Evolutionary conservation across 2,888 invertebrate species (phyloP).

Genomic region (Protonemura montana): DNA sequence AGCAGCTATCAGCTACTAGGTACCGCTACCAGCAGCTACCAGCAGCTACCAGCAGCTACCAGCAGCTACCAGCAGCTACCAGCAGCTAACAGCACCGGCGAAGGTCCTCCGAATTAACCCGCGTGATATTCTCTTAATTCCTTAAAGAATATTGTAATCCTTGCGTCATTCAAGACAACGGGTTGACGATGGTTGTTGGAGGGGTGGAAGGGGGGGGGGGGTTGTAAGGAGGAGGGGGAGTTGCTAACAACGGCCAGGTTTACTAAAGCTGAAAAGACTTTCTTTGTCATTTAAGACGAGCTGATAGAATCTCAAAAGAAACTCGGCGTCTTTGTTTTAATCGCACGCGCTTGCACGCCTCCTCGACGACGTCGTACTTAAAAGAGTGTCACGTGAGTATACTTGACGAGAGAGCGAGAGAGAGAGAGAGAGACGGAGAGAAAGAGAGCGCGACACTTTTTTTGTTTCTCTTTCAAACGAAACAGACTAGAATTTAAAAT

Average conservation of each 20-base stretch:
- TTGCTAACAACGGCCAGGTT: not conserved
- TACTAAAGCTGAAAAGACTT: not conserved
- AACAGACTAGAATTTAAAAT: constrained; percentile 22
- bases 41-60: too few species aligned
- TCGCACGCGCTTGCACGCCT: not conserved
- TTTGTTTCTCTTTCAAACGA: not conserved
- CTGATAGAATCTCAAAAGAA: constrained; percentile 28
- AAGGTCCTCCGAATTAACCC: not conserved
- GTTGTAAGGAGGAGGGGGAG: not conserved
- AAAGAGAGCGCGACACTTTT: not conserved
- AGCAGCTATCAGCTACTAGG: too few species aligned
- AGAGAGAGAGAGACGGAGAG: not conserved
- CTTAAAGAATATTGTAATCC: not conserved
- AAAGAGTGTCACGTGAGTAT: constrained; percentile 14
- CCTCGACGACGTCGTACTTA: constrained; percentile 10
- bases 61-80: too few species aligned
- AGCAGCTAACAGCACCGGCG: too few species aligned
- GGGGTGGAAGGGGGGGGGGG: too few species aligned
- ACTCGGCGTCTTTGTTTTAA: constrained; percentile 20
- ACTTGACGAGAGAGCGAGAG: not conserved
- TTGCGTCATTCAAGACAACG: not conserved
- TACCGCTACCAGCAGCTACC: too few species aligned
- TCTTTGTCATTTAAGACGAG: constrained; percentile 23
- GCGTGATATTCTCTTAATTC: not conserved
- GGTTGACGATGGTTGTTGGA: too few species aligned